Evolutionary conservation across 2,113 vertebrate species (phyloP).

Genomic region (Cyprinodon variegatus): DNA sequence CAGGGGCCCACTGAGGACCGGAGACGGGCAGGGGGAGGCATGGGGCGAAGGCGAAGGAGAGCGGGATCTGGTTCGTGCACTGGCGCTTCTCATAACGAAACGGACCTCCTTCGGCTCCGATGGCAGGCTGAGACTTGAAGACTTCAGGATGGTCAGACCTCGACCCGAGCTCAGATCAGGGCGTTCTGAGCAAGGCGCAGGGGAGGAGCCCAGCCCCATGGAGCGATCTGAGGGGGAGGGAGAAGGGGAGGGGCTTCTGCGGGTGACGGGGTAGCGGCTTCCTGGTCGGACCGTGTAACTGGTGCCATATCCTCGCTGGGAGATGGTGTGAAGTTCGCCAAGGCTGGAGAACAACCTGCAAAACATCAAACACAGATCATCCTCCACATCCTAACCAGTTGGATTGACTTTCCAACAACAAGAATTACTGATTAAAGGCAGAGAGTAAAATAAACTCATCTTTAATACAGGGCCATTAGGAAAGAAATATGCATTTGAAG

Average conservation of each 20-base stretch:
- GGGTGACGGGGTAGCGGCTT: slow-evolving; percentile 92
- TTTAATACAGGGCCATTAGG: too few relatives aligned
- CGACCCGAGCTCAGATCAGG: slow-evolving; percentile 73
- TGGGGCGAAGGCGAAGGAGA: slow-evolving; percentile 91
- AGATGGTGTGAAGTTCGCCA: slow-evolving; percentile 96
- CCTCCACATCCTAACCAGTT: too few relatives aligned
- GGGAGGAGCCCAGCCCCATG: slow-evolving; percentile 79
- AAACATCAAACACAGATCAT: slow-evolving; percentile 1
- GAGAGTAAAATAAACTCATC: too few relatives aligned
- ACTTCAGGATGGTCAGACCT: slow-evolving; percentile 92
- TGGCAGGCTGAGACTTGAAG: slow-evolving; percentile 96
- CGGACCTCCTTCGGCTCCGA: slow-evolving; percentile 98
- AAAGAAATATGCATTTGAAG: too few relatives aligned
- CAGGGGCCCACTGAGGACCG: slow-evolving; percentile 83
- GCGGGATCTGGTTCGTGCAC: slow-evolving; percentile 92
- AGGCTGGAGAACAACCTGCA: slow-evolving; percentile 98
- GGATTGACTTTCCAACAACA: too few relatives aligned
- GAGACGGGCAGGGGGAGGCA: slow-evolving; percentile 87
- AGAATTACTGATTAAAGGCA: not conserved
- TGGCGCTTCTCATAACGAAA: slow-evolving; percentile 95
- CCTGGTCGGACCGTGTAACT: slow-evolving; percentile 94
- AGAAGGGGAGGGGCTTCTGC: slow-evolving; percentile 92
- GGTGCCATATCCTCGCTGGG: slow-evolving; percentile 91
- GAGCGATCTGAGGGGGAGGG: slow-evolving; percentile 86
- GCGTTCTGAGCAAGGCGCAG: slow-evolving; percentile 55